These are phyloP conservation scores for Epirrhoe tristata DNA, from an alignment of 2,888 invertebrate genomes.

Conservation along the genomic window DNA sequence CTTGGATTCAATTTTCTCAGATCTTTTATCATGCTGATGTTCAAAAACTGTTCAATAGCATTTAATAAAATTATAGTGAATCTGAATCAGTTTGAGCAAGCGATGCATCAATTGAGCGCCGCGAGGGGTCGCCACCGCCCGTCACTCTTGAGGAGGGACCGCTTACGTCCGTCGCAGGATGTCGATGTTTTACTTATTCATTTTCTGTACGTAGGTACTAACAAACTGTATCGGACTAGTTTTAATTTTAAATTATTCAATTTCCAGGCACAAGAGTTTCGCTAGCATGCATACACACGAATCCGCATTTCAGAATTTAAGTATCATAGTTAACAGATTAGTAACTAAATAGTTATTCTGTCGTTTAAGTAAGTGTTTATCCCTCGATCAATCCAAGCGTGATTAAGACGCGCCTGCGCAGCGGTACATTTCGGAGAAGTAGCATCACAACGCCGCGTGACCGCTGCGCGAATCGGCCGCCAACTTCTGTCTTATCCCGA, in stretches of 20 bases:
- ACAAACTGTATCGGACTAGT: slow-evolving; percentile 13
- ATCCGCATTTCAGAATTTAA: not conserved
- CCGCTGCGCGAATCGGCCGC: slow-evolving; percentile 74
- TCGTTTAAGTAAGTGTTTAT: slow-evolving; percentile 17
- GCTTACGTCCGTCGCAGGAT: slow-evolving; percentile 50
- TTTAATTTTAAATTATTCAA: not conserved
- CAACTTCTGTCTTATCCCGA: slow-evolving; percentile 66
- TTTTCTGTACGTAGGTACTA: slow-evolving; percentile 22
- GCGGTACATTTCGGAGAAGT: slow-evolving; percentile 67
- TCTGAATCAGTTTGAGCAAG: slow-evolving; percentile 63
- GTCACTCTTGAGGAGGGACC: slow-evolving; percentile 59
- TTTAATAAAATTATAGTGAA: slow-evolving; percentile 54
- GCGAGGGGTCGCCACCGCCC: slow-evolving; percentile 73
- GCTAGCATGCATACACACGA: not conserved
- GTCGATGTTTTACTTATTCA: slow-evolving; percentile 53
- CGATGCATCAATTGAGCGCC: slow-evolving; percentile 81
- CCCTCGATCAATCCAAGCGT: slow-evolving; percentile 37
- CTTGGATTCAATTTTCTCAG: slow-evolving; percentile 10
- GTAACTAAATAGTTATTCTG: not conserved
- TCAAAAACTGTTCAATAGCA: slow-evolving; percentile 37
- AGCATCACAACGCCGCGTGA: slow-evolving; percentile 63
- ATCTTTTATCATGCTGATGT: slow-evolving; percentile 20
- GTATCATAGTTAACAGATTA: not conserved
- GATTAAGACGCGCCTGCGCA: slow-evolving; percentile 55
- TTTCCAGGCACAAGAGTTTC: not conserved